Base-by-base conservation (phyloP, 1,140 invertebrate species). In the Zaprionus inermis region DNA sequence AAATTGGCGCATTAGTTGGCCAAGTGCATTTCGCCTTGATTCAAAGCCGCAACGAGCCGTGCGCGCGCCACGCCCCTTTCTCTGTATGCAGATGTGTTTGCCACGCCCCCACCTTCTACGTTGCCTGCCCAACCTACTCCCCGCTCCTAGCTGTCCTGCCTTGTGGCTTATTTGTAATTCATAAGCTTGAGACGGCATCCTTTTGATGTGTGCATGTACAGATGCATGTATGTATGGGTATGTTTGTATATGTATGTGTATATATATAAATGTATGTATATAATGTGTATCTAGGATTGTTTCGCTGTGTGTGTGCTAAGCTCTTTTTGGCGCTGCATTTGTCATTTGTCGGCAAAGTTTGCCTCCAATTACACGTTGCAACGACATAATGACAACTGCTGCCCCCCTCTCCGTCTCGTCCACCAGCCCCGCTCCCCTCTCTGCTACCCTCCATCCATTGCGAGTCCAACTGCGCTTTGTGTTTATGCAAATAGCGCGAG, bases 291-390 rank as follows among this genome's bases (percentile, higher is more conserved):
- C n/a, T n/a, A n/a, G n/a, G n/a, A n/a, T n/a, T n/a, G n/a, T n/a
- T n/a, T n/a, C n/a, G n/a, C 22, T 78, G 16, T 36, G 52, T 52
- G 67, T 54, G 28, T 36, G 60, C 55, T 38, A 54, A 2, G 0
- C 24, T 24, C 44, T 28, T 82, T 85, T 85, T 78, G 79, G 76
- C 61, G 30, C 69, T 78, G 60, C 77, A 86, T 83, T 86, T 86
- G 83, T 86, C 83, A 86, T 86, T 86, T 86, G 83, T 63, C 79
- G 83, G 83, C 83, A 88, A 88, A 88, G 38, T 79, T 83, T 88
- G 78, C 79, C 66, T 89, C 80, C 83, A 88, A 88, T 88, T 88
- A 89, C 78, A 88, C 83, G 77, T 88, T 88, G 80, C 74, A 88
- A 88, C 84, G 68, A 88, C 73, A 89, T 88, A 88, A 88, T 88